Percentiles rank a stretch among this genome's conserved stretches.
phyloP scores from a whole-genome alignment of 2,888 invertebrate species.

The Leptura quadrifasciata region DNA sequence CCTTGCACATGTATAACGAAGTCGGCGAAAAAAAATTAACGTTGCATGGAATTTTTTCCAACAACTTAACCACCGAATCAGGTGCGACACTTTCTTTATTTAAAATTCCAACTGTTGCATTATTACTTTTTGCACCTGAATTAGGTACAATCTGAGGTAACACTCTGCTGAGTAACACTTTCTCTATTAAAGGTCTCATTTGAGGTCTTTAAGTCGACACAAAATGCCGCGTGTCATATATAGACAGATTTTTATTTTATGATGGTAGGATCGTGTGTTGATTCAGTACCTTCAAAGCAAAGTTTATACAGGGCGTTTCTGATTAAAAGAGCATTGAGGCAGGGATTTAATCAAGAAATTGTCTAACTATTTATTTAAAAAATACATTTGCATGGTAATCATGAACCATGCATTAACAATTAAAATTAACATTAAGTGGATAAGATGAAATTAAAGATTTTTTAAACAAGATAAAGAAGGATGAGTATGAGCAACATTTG shows the following conservation, averaged over 20 bases:
- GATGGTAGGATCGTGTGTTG: not conserved
- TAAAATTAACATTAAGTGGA: too few species aligned
- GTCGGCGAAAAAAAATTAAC: slow-evolving; percentile 15
- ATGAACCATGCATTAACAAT: too few species aligned
- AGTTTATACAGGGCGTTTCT: too few species aligned
- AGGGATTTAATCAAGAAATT: too few species aligned
- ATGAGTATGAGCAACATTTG: too few species aligned
- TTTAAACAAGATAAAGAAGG: too few species aligned
- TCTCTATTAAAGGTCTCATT: slow-evolving; percentile 31
- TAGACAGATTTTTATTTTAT: not conserved
- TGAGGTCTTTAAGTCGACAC: slow-evolving; percentile 6
- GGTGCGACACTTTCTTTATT: slow-evolving; percentile 33
- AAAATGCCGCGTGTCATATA: not conserved
- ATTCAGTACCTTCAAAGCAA: too few species aligned
- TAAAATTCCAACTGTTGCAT: slow-evolving; percentile 26
- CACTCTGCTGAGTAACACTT: slow-evolving; percentile 34
- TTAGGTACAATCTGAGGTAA: slow-evolving; percentile 37
- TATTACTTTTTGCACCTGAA: slow-evolving; percentile 30
- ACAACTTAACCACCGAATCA: slow-evolving; percentile 17
- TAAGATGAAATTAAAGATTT: too few species aligned
- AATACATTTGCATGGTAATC: too few species aligned
- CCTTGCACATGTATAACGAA: slow-evolving; percentile 2
- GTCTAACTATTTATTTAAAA: too few species aligned
- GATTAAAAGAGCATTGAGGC: too few species aligned
- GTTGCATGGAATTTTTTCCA: slow-evolving; percentile 13